Base-by-base conservation (phyloP, 2,888 invertebrate species). In the Bombyx huttoni region DNA sequence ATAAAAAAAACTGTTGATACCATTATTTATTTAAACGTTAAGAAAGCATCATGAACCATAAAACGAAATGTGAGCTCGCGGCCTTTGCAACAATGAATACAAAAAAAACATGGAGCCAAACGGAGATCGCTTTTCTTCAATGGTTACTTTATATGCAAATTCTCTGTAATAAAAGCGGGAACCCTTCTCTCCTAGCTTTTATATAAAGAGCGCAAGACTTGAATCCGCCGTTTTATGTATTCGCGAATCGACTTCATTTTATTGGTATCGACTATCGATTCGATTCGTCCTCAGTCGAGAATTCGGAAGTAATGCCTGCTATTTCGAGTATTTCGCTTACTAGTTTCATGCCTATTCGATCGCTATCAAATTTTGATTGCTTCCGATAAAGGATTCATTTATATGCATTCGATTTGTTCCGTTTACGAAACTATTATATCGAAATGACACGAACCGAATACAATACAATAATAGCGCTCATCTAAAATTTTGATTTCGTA, bases 131-230 rank as follows among this genome's bases (percentile, higher is more conserved):
- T 84, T 87, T 86, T 82, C 88, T 88, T 87, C 83, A 84, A 88
- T 86, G 87, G 86, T 88, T 88, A 88, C 88, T 88, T 88, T 88
- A 88, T 86, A 88, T 88, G 88, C 82, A 87, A 88, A 88, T 88
- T 81, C 78, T 71, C 75, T 70, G 86, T 77, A 78, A 86, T 88
- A 88, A 88, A 88, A 88, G 58, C 67, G 68, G 78, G 83, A 85
- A 88, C 87, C 88, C 88, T 87, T 85, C 84, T 82, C 80, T 76
- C 70, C 83, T 85, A 84, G 82, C 81, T 80, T 52, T 79, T 81
- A 80, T 78, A 78, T 75, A 76, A 76, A 82, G 78, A 76, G 75
- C 76, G 71, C 78, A 78, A 83, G 81, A 74, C 84, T 83, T 70
- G 82, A 85, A 85, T 81, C 81, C 84, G 68, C 67, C 76, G 75